A percentile compares a stretch with the other conserved stretches of the same genome.
phyloP scores from a whole-genome alignment of 2,888 invertebrate genomes.

The Sminthurinus aureus region DNA sequence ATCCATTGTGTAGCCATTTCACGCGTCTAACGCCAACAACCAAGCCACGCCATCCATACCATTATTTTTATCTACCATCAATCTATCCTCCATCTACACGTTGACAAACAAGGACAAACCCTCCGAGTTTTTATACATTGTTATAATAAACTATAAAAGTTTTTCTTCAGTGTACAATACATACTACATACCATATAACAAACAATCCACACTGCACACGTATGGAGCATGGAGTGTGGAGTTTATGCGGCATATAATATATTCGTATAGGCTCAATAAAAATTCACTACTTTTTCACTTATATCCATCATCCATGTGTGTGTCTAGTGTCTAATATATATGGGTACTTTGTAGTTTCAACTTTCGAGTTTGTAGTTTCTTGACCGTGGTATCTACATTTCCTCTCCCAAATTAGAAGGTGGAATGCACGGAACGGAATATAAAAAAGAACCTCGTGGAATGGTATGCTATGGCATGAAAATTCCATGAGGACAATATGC shows the following conservation, averaged over 20 bases:
- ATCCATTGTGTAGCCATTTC: conserved; percentile 34
- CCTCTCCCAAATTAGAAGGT: background rate
- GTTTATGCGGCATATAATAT: background rate
- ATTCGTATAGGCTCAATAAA: too few relatives aligned
- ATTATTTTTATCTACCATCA: conserved; percentile 35
- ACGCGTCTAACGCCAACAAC: conserved; percentile 2
- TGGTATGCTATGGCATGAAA: background rate
- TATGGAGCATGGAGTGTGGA: too few relatives aligned
- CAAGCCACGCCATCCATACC: conserved; percentile 28
- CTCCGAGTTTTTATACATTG: background rate
- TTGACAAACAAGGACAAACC: background rate
- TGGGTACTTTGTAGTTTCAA: too few relatives aligned
- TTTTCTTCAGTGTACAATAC: too few relatives aligned
- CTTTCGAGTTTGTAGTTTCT: background rate
- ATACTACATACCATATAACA: too few relatives aligned
- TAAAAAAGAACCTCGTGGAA: background rate
- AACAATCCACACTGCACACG: too few relatives aligned
- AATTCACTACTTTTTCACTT: too few relatives aligned
- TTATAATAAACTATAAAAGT: background rate
- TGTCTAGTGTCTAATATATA: too few relatives aligned
- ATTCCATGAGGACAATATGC: background rate
- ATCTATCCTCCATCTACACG: conserved; percentile 14
- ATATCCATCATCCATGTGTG: background rate
- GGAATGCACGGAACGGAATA: background rate
- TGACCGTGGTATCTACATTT: background rate